phyloP scores from a whole-genome alignment of 1,140 invertebrate species.

The Rhagoletis zephyria region DNA sequence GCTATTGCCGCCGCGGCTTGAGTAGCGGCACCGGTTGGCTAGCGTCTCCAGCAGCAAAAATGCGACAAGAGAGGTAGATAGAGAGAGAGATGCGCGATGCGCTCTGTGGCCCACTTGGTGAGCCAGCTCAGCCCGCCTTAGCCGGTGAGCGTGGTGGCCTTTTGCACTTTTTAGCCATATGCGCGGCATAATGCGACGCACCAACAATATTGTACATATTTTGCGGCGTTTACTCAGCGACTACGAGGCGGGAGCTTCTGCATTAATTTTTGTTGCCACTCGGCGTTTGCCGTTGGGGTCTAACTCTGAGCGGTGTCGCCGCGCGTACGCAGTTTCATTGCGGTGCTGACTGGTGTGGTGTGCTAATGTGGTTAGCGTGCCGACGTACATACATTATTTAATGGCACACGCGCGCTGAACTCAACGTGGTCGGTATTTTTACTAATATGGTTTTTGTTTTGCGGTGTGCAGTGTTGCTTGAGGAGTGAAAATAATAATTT shows the following conservation, averaged over 20 bases:
- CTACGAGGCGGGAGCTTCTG: neutral
- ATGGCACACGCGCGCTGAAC: slow-evolving; percentile 21
- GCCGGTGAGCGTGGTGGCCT: neutral
- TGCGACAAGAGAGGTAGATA: too few species aligned
- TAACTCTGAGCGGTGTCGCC: neutral
- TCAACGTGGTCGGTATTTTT: slow-evolving; percentile 14
- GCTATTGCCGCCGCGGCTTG: too few species aligned
- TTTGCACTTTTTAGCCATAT: neutral
- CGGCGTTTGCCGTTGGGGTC: neutral
- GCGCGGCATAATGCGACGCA: neutral
- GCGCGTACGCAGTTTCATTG: slow-evolving; percentile 49
- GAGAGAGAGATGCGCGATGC: too few species aligned
- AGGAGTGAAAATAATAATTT: too few species aligned
- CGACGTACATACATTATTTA: neutral
- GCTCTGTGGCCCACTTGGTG: too few species aligned
- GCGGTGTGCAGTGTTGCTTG: too few species aligned
- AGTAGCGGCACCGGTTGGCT: too few species aligned
- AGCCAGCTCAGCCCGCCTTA: too few species aligned
- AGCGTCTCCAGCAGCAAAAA: too few species aligned
- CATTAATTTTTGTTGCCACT: neutral
- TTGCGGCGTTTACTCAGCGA: neutral
- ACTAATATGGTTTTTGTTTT: neutral
- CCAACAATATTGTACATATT: neutral
- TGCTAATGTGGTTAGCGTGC: neutral
- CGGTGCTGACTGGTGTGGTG: slow-evolving; percentile 17